A percentile compares a stretch with the other conserved stretches of the same genome.
Conservation (phyloP, 35 echinoderm and acorn worm genomes). For the Holothuria glaberrima region DNA sequence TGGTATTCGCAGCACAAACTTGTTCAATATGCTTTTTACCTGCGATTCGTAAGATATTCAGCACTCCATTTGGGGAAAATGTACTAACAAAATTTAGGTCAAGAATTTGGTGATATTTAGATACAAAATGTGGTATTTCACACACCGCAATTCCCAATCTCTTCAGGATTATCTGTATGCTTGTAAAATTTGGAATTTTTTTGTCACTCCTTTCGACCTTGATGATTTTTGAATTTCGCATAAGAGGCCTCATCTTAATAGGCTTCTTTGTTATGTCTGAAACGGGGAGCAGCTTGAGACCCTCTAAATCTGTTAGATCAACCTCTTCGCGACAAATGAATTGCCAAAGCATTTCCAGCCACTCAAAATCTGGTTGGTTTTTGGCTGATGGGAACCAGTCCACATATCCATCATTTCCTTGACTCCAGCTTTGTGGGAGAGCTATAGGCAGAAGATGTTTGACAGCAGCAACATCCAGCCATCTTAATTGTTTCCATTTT, state of each 20-base stretch:
- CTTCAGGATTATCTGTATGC: neutral
- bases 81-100: neutral
- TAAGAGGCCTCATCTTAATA: conserved; percentile 11
- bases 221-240: conserved; percentile 6
- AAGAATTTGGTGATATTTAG: neutral
- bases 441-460: neutral
- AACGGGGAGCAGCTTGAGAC: conserved; percentile 32
- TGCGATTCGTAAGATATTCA: neutral
- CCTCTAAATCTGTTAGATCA: conserved; percentile 22
- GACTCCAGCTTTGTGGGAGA: conserved; percentile 4
- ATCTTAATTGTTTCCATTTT: conserved; percentile 6
- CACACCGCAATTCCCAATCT: conserved; percentile 3
- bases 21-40: neutral
- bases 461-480: neutral
- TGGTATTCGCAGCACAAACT: neutral
- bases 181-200: neutral
- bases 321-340: conserved; percentile 29
- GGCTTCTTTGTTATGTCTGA: neutral
- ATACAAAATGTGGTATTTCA: neutral
- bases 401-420: neutral
- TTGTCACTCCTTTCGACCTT: neutral
- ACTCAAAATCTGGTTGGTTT: neutral
- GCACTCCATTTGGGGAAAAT: conserved; percentile 7
- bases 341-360: conserved; percentile 23
- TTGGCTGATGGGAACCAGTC: neutral